These are phyloP conservation scores for Puffinus mauretanicus DNA, from an alignment of 2,113 vertebrate genomes.

Conservation along the genomic window DNA sequence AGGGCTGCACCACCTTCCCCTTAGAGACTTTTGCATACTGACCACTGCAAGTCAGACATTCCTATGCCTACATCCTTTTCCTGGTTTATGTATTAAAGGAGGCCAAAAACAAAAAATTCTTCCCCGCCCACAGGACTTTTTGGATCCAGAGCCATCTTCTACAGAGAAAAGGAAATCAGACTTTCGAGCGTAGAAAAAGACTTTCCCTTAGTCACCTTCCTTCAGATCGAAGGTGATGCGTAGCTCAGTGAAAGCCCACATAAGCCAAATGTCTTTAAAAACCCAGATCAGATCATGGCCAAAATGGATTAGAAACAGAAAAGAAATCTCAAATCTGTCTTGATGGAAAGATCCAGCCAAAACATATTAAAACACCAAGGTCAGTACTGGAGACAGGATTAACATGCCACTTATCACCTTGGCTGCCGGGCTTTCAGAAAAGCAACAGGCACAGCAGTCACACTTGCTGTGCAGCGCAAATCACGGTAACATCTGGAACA, in stretches of 20 bases:
- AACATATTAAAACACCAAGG: neutral
- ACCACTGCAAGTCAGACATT: neutral
- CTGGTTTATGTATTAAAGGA: neutral
- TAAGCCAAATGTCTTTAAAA: neutral
- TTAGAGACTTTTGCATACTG: too few species aligned
- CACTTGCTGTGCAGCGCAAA: neutral
- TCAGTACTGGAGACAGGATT: neutral
- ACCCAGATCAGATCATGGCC: neutral
- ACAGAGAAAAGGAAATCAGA: neutral
- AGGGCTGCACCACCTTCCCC: neutral
- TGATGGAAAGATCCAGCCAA: neutral
- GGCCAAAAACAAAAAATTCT: neutral
- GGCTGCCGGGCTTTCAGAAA: neutral
- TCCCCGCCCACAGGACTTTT: neutral
- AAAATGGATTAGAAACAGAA: neutral
- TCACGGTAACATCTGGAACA: neutral
- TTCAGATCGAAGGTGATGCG: neutral
- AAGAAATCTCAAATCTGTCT: neutral
- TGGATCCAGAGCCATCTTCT: neutral
- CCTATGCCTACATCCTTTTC: neutral
- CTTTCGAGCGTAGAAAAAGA: neutral
- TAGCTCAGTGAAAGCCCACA: neutral
- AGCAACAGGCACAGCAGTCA: too few species aligned
- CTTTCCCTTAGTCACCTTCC: neutral
- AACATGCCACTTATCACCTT: neutral